phyloP scores from a whole-genome alignment of 2,113 vertebrate genomes.

The Brienomyrus longianalis region DNA sequence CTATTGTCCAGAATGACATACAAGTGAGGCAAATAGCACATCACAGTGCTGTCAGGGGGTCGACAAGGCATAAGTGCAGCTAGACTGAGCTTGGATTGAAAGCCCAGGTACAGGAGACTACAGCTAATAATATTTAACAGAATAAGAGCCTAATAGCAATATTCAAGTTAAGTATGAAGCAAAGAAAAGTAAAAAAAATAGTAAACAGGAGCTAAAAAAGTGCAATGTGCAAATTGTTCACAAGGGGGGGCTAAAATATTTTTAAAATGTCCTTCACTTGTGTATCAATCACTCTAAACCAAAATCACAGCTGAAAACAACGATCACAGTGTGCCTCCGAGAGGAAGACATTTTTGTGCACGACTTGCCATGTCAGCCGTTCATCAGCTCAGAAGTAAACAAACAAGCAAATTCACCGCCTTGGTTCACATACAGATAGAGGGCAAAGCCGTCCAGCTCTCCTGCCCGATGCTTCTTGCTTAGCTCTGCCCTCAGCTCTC shows the following conservation, averaged over 20 bases:
- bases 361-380: background rate
- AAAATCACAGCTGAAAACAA: background rate
- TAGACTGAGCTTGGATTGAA: background rate
- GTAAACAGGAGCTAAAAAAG: background rate
- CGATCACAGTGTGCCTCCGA: background rate
- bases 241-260: background rate
- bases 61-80: background rate
- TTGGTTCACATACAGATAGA: slow-evolving; percentile 78
- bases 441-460: slow-evolving; percentile 90
- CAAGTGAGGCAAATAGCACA: background rate
- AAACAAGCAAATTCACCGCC: background rate
- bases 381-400: background rate
- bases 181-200: background rate
- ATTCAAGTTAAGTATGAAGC: background rate
- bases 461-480: slow-evolving; percentile 90
- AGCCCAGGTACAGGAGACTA: background rate
- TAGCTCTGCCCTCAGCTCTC: slow-evolving; percentile 89
- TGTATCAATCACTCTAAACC: background rate
- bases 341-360: background rate
- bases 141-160: background rate
- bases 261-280: background rate
- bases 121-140: background rate
- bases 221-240: background rate
- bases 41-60: background rate
- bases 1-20: background rate